These are phyloP conservation scores for Alcedo quadribrachys DNA, from an alignment of 2,797 vertebrate genomes.

Conservation along the genomic window DNA sequence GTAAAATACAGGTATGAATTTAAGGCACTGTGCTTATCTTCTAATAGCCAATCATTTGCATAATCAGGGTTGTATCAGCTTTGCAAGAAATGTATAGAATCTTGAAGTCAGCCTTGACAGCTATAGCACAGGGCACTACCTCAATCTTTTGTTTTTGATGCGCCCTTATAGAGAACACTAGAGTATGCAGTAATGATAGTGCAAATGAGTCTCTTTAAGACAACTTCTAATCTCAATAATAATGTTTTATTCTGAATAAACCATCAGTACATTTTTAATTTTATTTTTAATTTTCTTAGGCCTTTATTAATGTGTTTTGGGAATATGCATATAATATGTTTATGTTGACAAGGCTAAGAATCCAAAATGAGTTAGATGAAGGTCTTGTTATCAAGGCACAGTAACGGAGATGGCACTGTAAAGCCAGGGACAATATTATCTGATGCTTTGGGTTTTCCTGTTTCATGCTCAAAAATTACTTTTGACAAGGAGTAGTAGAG, in stretches of 20 bases:
- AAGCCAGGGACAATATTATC: neutral
- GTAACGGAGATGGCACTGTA: neutral
- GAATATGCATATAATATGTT: neutral
- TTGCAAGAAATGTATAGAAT: constrained; percentile 2
- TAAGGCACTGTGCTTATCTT: neutral
- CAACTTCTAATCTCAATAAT: neutral
- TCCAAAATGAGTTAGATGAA: neutral
- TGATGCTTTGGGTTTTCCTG: neutral
- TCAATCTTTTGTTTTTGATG: neutral
- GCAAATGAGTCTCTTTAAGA: neutral
- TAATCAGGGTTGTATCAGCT: neutral
- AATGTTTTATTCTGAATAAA: neutral
- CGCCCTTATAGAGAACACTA: neutral
- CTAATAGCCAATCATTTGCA: constrained; percentile 3
- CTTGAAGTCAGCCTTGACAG: constrained; percentile 26
- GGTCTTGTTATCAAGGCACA: accelerated
- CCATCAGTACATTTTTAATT: neutral
- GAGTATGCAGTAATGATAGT: neutral
- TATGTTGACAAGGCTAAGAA: neutral
- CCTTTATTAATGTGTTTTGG: neutral
- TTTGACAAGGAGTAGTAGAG: neutral
- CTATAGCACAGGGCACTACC: neutral
- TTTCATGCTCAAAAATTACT: neutral
- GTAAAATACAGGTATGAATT: neutral
- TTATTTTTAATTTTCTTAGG: neutral